A percentile compares a stretch with the other conserved stretches of the same genome.
phyloP scores from a whole-genome alignment of 2,797 vertebrate species.

The Pteropus rufus region DNA sequence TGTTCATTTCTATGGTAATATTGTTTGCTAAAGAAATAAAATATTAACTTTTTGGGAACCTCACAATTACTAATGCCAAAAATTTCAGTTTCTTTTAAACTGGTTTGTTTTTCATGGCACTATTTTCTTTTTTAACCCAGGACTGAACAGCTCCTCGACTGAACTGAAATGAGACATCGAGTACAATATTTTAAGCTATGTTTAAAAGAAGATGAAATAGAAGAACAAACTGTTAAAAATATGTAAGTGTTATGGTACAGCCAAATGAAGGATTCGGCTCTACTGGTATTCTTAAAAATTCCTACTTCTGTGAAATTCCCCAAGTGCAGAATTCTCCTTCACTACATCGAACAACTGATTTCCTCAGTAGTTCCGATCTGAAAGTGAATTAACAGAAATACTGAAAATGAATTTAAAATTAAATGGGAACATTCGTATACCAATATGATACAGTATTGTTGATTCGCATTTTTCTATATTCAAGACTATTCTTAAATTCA shows the following conservation, averaged over 20 bases:
- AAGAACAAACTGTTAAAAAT: conserved; percentile 11
- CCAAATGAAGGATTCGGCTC: background rate
- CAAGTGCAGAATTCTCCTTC: conserved; percentile 26
- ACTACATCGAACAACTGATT: background rate
- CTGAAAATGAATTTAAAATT: conserved; percentile 5
- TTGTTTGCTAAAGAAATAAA: background rate
- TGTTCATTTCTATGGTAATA: background rate
- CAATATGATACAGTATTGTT: background rate
- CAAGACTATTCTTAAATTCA: conserved; percentile 36
- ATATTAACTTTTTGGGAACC: background rate
- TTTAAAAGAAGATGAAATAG: conserved; percentile 24
- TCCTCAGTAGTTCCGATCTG: background rate
- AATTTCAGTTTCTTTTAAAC: background rate
- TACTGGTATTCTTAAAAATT: background rate
- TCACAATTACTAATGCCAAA: background rate
- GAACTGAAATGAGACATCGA: conserved; percentile 18
- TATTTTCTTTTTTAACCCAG: background rate
- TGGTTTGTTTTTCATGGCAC: background rate
- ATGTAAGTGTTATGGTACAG: background rate
- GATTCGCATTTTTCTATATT: conserved; percentile 28
- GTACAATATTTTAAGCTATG: background rate
- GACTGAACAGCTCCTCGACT: background rate
- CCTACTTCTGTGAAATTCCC: background rate
- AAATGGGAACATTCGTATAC: conserved; percentile 18
- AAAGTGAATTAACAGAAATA: conserved; percentile 9